Conservation (phyloP, 1,140 invertebrate genomes). For the Sinonovacula constricta region DNA sequence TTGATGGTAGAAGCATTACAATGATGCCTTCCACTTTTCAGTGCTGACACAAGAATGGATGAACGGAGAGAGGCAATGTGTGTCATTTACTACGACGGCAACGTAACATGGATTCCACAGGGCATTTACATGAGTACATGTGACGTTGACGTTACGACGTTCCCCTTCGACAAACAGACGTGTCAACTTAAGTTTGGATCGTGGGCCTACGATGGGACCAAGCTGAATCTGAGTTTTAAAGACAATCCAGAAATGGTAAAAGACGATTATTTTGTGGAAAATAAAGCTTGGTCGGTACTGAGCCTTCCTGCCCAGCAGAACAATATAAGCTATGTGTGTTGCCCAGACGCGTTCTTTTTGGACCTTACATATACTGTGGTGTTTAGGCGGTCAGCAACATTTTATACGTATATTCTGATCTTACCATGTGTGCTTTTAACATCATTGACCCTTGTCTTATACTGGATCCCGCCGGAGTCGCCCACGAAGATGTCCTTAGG, state of each 20-base stretch:
- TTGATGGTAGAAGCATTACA: no score
- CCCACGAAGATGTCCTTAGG: slow-evolving; percentile 79
- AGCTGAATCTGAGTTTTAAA: slow-evolving; percentile 69
- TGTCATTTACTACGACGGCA: slow-evolving; percentile 87
- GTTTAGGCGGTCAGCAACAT: slow-evolving; percentile 75
- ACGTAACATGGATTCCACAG: slow-evolving; percentile 97
- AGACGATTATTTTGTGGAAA: slow-evolving; percentile 72
- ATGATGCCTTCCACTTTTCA: slow-evolving; percentile 56
- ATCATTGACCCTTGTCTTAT: slow-evolving; percentile 78
- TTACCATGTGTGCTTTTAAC: slow-evolving; percentile 78
- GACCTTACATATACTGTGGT: slow-evolving; percentile 76
- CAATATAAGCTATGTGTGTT: slow-evolving; percentile 73
- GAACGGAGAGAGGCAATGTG: slow-evolving; percentile 75
- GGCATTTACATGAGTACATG: slow-evolving; percentile 99
- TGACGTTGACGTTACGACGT: slow-evolving; percentile 81
- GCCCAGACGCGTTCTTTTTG: slow-evolving; percentile 73
- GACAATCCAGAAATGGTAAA: slow-evolving; percentile 35
- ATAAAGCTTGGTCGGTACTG: slow-evolving; percentile 78
- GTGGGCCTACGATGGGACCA: slow-evolving; percentile 77
- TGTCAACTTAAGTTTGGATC: slow-evolving; percentile 78
- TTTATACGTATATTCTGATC: slow-evolving; percentile 78
- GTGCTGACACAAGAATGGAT: slow-evolving; percentile 75
- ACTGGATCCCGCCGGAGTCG: slow-evolving; percentile 79
- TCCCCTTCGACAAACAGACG: slow-evolving; percentile 78
- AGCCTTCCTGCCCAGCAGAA: slow-evolving; percentile 65